Conservation (phyloP, 2,888 invertebrate species). For the Emesis furor region DNA sequence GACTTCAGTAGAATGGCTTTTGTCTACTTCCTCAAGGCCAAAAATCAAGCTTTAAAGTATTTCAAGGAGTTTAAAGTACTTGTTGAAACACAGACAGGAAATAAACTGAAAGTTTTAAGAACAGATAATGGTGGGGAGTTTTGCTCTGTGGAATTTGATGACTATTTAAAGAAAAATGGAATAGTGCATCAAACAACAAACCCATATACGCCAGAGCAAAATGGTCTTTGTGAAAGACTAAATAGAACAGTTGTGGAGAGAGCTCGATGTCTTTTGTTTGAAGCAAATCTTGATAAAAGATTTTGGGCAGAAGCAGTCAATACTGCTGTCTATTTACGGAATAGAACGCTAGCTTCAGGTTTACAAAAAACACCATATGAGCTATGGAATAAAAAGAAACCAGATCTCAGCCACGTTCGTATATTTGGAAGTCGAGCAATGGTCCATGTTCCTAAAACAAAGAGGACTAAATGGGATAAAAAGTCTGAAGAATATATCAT, state of each 20-base stretch:
- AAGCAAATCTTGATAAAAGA: neutral
- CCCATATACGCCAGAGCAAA: neutral
- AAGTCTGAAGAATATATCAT: constrained; percentile 53
- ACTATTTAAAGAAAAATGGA: neutral
- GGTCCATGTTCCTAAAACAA: constrained; percentile 57
- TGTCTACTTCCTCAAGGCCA: constrained; percentile 12
- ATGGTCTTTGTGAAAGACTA: neutral
- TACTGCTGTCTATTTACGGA: constrained; percentile 49
- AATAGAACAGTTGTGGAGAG: neutral
- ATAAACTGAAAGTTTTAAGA: constrained; percentile 30
- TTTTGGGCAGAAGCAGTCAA: constrained; percentile 8
- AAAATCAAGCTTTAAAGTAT: constrained; percentile 5
- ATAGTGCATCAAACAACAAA: constrained; percentile 1
- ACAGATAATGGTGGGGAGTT: constrained; percentile 40
- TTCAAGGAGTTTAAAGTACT: constrained; percentile 21
- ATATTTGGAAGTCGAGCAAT: constrained; percentile 61
- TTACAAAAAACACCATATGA: too few species aligned
- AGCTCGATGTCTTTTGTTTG: neutral
- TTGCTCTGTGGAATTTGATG: constrained; percentile 26
- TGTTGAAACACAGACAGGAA: constrained; percentile 28
- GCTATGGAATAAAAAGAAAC: constrained; percentile 24
- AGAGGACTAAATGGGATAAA: constrained; percentile 54
- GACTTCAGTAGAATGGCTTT: neutral
- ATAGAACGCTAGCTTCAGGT: constrained; percentile 28
- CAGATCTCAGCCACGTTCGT: constrained; percentile 54